These are phyloP conservation scores for Mycalesis mineus DNA, from an alignment of 2,888 invertebrate genomes.

Conservation along the genomic window DNA sequence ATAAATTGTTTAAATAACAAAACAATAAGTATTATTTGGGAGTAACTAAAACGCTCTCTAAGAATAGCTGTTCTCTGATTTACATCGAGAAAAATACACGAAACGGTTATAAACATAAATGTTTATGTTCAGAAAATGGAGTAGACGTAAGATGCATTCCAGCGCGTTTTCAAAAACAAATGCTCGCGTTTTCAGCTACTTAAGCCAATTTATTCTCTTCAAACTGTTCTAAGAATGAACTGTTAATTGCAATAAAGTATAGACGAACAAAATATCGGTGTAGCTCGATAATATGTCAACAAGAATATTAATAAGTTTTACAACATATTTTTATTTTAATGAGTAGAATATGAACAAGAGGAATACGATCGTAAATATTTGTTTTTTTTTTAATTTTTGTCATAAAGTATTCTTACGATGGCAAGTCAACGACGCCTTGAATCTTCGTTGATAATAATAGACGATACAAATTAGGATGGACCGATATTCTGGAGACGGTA, in stretches of 20 bases:
- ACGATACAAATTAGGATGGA: too few relatives aligned
- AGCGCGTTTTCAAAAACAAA: slow-evolving; percentile 18
- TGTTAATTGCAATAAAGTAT: background rate
- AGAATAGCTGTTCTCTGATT: slow-evolving; percentile 14
- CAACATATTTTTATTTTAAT: too few relatives aligned
- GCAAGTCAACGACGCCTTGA: too few relatives aligned
- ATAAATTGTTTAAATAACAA: background rate
- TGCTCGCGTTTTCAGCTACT: slow-evolving; percentile 4
- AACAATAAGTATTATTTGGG: slow-evolving; percentile 6
- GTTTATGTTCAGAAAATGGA: slow-evolving; percentile 27
- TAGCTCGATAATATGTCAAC: background rate
- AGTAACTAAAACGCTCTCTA: slow-evolving; percentile 8
- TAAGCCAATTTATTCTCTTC: background rate
- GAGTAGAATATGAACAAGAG: too few relatives aligned
- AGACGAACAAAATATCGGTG: background rate
- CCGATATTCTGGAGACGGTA: too few relatives aligned
- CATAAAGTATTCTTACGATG: too few relatives aligned
- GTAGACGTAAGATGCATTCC: slow-evolving; percentile 27
- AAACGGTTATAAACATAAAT: slow-evolving; percentile 21
- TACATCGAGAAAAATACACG: slow-evolving; percentile 21
- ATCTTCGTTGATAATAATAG: too few relatives aligned
- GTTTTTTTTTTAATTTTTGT: too few relatives aligned
- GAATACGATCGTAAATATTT: too few relatives aligned
- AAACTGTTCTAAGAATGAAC: background rate
- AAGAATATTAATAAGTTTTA: too few relatives aligned